Evolutionary conservation across 2,888 invertebrate species (phyloP).

Genomic region (Heliconius ethilla): DNA sequence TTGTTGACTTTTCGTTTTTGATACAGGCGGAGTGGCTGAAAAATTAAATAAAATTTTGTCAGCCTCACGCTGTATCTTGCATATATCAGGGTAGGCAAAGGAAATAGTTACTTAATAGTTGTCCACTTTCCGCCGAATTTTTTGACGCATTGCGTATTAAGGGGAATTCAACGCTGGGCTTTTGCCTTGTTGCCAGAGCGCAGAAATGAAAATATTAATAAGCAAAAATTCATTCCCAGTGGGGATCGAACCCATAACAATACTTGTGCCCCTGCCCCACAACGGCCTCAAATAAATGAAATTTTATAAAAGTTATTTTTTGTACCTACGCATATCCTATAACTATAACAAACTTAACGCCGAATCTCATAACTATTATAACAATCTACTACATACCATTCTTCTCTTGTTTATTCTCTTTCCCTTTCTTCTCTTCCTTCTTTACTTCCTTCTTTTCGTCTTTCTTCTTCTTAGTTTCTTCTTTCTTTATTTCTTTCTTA

Average conservation of each 20-base stretch:
- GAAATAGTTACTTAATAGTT: too few relatives aligned
- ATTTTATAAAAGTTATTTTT: too few relatives aligned
- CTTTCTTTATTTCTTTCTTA: constrained; percentile 53
- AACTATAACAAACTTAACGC: background rate
- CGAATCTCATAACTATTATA: background rate
- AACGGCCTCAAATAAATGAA: background rate
- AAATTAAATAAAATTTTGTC: background rate
- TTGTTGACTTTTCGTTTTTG: constrained; percentile 37
- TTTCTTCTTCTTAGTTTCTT: constrained; percentile 53
- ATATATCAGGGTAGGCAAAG: too few relatives aligned
- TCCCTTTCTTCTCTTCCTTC: constrained; percentile 51
- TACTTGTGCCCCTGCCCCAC: background rate
- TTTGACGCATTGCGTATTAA: too few relatives aligned
- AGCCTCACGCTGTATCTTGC: too few relatives aligned
- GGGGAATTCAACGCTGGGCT: background rate
- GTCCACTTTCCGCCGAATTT: too few relatives aligned
- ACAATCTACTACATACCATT: constrained; percentile 53
- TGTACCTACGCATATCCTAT: too few relatives aligned
- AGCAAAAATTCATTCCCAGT: background rate
- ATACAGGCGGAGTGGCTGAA: constrained; percentile 43
- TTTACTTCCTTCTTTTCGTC: constrained; percentile 57
- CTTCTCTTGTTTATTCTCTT: constrained; percentile 66
- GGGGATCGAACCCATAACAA: background rate
- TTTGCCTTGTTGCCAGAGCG: background rate
- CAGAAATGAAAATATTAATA: background rate